These are phyloP conservation scores for Monomorium pharaonis DNA, from an alignment of 1,140 invertebrate genomes.

Conservation along the genomic window DNA sequence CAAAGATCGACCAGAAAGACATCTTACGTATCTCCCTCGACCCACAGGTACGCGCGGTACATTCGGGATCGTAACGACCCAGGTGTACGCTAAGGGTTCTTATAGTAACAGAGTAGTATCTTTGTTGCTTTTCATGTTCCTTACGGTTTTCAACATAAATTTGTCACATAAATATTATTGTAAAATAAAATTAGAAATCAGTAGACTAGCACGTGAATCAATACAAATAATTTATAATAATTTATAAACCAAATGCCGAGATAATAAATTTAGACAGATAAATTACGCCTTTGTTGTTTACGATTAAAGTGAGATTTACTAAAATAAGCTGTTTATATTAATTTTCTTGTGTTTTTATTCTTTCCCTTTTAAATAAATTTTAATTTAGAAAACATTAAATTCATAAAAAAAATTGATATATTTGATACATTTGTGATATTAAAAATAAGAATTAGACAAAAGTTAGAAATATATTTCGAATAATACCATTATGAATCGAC, in stretches of 20 bases:
- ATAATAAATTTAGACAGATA: neutral
- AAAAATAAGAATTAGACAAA: neutral
- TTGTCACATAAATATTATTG: neutral
- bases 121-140: neutral
- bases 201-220: neutral
- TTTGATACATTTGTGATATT: neutral
- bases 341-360: neutral
- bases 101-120: neutral
- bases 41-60: conserved; percentile 33
- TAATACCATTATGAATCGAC: no score
- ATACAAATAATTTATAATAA: neutral
- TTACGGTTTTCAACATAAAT: neutral
- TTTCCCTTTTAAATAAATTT: neutral
- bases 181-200: neutral
- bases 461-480: no score
- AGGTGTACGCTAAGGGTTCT: conserved; percentile 28
- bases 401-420: neutral
- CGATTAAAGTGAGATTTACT: neutral
- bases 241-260: neutral
- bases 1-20: conserved; percentile 78
- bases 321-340: neutral
- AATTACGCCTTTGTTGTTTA: neutral
- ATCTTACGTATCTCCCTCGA: conserved; percentile 58
- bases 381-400: neutral
- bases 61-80: conserved; percentile 45